Percentiles rank a stretch among this genome's conserved stretches.
Conservation (phyloP, 2,113 vertebrate species). For the Aspidoscelis tigris region DNA sequence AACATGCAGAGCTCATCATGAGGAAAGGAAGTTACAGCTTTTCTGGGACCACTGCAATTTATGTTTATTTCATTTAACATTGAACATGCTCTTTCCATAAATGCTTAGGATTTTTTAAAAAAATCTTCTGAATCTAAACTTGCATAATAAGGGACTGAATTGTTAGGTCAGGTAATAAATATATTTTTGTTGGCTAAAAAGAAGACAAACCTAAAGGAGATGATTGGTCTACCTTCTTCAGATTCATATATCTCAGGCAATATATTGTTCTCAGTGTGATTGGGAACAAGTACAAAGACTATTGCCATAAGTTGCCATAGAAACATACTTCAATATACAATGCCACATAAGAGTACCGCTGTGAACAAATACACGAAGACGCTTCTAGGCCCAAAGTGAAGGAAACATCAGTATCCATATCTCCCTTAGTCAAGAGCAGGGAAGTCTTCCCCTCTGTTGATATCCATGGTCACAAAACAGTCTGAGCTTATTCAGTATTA, state of each 20-base stretch:
- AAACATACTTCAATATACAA: not conserved
- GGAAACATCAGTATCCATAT: not conserved
- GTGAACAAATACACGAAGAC: not conserved
- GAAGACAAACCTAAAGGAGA: not conserved
- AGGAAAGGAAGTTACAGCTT: slow-evolving; percentile 37
- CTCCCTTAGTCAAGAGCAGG: not conserved
- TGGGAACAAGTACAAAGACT: not conserved
- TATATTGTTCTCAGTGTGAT: not conserved
- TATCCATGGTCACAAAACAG: not conserved
- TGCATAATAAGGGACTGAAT: rapidly evolving
- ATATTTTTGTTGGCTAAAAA: not conserved
- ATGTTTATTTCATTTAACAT: slow-evolving; percentile 28
- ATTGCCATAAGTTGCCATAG: slow-evolving; percentile 1
- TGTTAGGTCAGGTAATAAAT: rapidly evolving
- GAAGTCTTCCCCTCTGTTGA: not conserved
- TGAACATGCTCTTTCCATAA: slow-evolving; percentile 18
- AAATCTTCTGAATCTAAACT: not conserved
- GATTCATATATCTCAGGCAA: rapidly evolving
- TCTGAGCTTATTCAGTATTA: not conserved
- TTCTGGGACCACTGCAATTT: slow-evolving; percentile 33
- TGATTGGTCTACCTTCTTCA: not conserved
- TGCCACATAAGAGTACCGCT: not conserved
- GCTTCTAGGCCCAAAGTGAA: not conserved
- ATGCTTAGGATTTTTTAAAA: slow-evolving; percentile 12
- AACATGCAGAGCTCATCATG: not conserved